These are phyloP conservation scores for Pelobates fuscus DNA, from an alignment of 2,113 vertebrate genomes.

Conservation along the genomic window DNA sequence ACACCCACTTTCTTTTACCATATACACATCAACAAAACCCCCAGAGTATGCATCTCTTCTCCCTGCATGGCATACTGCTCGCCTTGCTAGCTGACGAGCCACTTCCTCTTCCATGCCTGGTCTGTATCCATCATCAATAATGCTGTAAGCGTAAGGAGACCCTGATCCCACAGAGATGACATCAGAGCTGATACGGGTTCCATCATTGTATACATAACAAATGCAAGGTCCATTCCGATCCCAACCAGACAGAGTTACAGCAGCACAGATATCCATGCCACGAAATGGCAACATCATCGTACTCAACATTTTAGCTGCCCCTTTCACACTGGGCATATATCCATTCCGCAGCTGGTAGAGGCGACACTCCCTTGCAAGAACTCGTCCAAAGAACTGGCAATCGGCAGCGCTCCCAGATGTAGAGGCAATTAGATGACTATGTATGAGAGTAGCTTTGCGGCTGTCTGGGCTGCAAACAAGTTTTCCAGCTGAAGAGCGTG, in stretches of 20 bases:
- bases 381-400: slow-evolving; percentile 74
- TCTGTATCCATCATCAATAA: slow-evolving; percentile 70
- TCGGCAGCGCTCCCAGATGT: slow-evolving; percentile 80
- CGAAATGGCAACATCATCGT: slow-evolving; percentile 73
- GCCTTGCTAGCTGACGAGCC: slow-evolving; percentile 72
- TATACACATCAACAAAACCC: slow-evolving; percentile 81
- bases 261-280: slow-evolving; percentile 79
- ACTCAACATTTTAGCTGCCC: slow-evolving; percentile 75
- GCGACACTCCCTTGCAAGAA: slow-evolving; percentile 71
- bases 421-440: slow-evolving; percentile 76
- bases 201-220: slow-evolving; percentile 82
- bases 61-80: slow-evolving; percentile 79
- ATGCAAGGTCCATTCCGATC: slow-evolving; percentile 73
- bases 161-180: slow-evolving; percentile 84
- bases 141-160: slow-evolving; percentile 79
- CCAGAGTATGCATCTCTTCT: slow-evolving; percentile 83
- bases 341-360: slow-evolving; percentile 71
- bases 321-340: slow-evolving; percentile 67
- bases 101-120: slow-evolving; percentile 69
- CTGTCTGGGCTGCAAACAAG: slow-evolving; percentile 71
- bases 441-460: slow-evolving; percentile 75
- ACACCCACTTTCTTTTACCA: slow-evolving; percentile 75
- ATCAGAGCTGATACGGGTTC: slow-evolving; percentile 69
- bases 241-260: slow-evolving; percentile 80
- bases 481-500: slow-evolving; percentile 73